A percentile compares a stretch with the other conserved stretches of the same genome.
Evolutionary conservation across 2,113 vertebrate genomes (phyloP).

Genomic region (Takifugu flavidus): DNA sequence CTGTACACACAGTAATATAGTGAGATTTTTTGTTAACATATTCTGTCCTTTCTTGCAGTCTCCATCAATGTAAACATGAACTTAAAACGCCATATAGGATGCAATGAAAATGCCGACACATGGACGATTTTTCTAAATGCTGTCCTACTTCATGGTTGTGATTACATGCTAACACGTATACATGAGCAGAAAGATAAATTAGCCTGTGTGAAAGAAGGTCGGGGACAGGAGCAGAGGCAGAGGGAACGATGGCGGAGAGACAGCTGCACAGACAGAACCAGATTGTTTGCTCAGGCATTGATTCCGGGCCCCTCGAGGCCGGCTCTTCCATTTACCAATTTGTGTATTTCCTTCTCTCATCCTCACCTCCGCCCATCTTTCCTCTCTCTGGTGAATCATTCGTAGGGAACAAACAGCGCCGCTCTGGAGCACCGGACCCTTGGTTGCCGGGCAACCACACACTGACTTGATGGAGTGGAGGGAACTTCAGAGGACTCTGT

Average conservation of each 20-base stretch:
- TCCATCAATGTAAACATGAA: no score
- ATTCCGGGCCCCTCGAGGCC: conserved; percentile 67
- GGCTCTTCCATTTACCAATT: conserved; percentile 75
- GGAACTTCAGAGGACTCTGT: conserved; percentile 71
- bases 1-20: no score
- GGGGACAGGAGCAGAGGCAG: conserved; percentile 12
- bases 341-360: conserved; percentile 69
- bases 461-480: conserved; percentile 74
- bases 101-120: conserved; percentile 43
- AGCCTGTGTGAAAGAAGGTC: conserved; percentile 18
- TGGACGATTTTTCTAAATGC: no score
- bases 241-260: conserved; percentile 54
- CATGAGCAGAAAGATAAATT: background rate
- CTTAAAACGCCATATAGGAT: background rate
- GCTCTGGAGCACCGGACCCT: conserved; percentile 73
- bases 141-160: no score
- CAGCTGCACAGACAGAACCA: conserved; percentile 21
- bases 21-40: no score
- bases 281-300: conserved; percentile 68
- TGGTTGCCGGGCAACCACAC: conserved; percentile 75
- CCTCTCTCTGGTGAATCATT: conserved; percentile 64
- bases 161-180: no score
- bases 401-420: conserved; percentile 68
- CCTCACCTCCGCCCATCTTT: conserved; percentile 61
- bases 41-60: no score